These are phyloP conservation scores for Odontesthes bonariensis DNA, from an alignment of 2,113 vertebrate genomes.

Conservation along the genomic window DNA sequence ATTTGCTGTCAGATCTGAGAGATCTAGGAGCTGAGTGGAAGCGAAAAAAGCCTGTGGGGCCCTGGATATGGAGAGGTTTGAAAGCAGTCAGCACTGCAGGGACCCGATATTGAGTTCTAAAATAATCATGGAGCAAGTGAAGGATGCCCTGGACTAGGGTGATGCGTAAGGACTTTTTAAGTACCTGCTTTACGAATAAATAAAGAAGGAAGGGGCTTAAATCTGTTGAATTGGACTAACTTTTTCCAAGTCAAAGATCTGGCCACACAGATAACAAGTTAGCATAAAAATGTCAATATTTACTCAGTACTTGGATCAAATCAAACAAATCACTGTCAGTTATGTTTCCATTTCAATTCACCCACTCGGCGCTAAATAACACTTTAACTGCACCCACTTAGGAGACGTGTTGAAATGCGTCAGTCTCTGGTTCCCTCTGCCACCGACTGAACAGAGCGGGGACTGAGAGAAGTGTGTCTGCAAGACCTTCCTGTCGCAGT, in stretches of 20 bases:
- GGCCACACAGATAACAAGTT: background rate
- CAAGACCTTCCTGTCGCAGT: background rate
- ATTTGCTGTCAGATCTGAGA: conserved; percentile 1
- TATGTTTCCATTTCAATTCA: too few species aligned
- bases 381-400: too few species aligned
- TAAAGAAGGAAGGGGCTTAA: too few species aligned
- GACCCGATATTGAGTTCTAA: background rate
- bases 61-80: background rate
- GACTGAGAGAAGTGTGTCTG: background rate
- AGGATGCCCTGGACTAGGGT: background rate
- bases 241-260: too few species aligned
- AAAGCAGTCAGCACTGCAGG: background rate
- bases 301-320: background rate
- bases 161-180: background rate
- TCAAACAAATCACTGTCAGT: background rate
- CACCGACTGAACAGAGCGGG: background rate
- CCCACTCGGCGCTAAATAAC: too few species aligned
- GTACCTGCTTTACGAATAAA: background rate
- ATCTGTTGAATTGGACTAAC: too few species aligned
- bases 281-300: background rate
- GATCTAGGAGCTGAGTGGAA: background rate
- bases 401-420: background rate
- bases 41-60: background rate
- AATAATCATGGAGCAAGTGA: background rate
- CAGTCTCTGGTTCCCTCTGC: background rate